phyloP scores from a whole-genome alignment of 2,888 invertebrate genomes.

The Rotaria magnacalcarata region DNA sequence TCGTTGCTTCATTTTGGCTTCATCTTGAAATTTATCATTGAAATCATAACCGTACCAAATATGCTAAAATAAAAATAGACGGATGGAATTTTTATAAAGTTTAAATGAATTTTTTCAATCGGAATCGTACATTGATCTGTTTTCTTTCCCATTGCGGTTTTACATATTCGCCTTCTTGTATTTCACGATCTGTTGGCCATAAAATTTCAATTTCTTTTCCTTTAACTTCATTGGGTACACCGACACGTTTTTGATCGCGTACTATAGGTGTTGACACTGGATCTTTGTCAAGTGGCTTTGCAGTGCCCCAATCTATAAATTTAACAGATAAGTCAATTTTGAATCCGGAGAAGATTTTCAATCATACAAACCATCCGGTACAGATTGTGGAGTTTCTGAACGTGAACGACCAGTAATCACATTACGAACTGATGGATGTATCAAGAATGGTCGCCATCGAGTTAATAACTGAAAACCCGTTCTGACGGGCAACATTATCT shows the following conservation, averaged over 20 bases:
- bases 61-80: neutral
- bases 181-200: neutral
- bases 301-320: neutral
- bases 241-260: neutral
- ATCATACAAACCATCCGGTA: neutral
- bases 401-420: neutral
- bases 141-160: slow-evolving; percentile 15
- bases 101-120: too few relatives aligned
- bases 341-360: neutral
- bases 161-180: neutral
- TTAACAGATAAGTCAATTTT: neutral
- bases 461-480: neutral
- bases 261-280: neutral
- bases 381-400: neutral
- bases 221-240: slow-evolving; percentile 18
- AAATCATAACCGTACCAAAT: slow-evolving; percentile 7
- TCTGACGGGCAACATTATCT: neutral
- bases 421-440: neutral
- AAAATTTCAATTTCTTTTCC: slow-evolving; percentile 18
- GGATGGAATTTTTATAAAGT: too few relatives aligned
- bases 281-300: neutral
- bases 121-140: neutral
- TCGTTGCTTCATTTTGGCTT: slow-evolving; percentile 23
- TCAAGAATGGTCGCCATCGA: neutral
- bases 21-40: neutral